Evolutionary conservation across 2,888 invertebrate genomes (phyloP).

Genomic region (Zygothrica quintamaculata): DNA sequence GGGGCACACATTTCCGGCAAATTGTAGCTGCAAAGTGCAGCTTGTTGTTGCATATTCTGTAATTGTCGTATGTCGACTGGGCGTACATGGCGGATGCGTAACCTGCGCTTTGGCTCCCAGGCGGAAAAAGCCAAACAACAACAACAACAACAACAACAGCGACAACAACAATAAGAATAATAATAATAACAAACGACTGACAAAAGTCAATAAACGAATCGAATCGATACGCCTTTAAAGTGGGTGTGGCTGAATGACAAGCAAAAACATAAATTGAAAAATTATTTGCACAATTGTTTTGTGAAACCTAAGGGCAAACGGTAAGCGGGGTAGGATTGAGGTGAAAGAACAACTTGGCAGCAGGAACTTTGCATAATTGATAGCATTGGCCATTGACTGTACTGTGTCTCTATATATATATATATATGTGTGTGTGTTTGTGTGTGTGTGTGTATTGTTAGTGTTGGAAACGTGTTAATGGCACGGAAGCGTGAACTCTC

Average conservation of each 20-base stretch:
- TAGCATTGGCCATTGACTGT: conserved; percentile 54
- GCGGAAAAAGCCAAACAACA: conserved; percentile 49
- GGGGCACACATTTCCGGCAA: conserved; percentile 71
- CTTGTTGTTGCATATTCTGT: conserved; percentile 55
- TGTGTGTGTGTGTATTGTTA: conserved; percentile 2
- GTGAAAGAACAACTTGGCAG: conserved; percentile 26
- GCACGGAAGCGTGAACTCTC: conserved; percentile 77
- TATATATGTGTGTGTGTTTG: conserved; percentile 19
- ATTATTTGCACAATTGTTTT: conserved; percentile 54
- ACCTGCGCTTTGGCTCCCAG: no score
- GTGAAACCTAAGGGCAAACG: no score
- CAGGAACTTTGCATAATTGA: conserved; percentile 76
- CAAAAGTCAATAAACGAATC: conserved; percentile 65
- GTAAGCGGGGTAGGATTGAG: conserved; percentile 1
- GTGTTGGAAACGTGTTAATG: conserved; percentile 69
- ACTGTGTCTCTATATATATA: no score
- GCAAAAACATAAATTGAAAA: conserved; percentile 69
- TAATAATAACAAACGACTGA: no score
- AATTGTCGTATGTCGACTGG: conserved; percentile 50
- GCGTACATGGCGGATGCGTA: conserved; percentile 70
- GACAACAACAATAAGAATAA: no score
- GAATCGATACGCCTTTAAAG: conserved; percentile 17
- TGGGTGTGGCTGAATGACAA: conserved; percentile 65
- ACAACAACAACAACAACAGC: no score
- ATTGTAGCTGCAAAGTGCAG: conserved; percentile 50